These are phyloP conservation scores for Xylocopa sonorina DNA, from an alignment of 1,140 invertebrate species.

Conservation along the genomic window DNA sequence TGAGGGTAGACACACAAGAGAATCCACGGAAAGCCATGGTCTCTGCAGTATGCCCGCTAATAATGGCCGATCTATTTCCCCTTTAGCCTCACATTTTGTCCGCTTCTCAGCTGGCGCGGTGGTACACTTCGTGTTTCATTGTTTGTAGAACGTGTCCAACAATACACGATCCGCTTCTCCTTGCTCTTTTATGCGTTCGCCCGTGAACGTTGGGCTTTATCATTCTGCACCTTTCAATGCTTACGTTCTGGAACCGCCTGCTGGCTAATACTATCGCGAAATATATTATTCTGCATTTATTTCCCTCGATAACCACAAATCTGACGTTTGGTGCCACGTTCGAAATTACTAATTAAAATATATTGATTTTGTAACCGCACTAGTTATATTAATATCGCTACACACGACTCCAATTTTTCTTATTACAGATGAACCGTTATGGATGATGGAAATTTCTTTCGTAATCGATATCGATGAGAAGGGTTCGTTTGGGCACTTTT, in stretches of 20 bases:
- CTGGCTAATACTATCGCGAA: not conserved
- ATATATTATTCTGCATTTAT: too few species aligned
- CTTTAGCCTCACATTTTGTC: not conserved
- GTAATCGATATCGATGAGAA: too few species aligned
- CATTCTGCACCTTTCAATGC: not conserved
- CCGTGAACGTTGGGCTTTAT: not conserved
- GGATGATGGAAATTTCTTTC: too few species aligned
- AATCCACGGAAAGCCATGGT: not conserved
- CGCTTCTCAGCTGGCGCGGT: not conserved
- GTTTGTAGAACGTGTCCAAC: constrained; percentile 5
- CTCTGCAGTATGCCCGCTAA: constrained; percentile 3
- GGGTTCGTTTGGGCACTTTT: too few species aligned
- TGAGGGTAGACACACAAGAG: too few species aligned
- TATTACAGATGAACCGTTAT: too few species aligned
- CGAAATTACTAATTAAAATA: too few species aligned
- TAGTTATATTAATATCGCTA: too few species aligned
- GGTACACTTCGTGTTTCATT: not conserved
- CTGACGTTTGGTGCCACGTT: too few species aligned
- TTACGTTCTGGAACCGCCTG: not conserved
- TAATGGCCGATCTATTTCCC: constrained; percentile 10
- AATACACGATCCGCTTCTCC: not conserved
- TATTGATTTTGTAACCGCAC: too few species aligned
- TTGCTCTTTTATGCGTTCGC: not conserved
- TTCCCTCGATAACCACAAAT: too few species aligned
- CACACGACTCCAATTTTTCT: too few species aligned